Evolutionary conservation across 2,797 vertebrate species (phyloP).

Genomic region (Fratercula arctica): DNA sequence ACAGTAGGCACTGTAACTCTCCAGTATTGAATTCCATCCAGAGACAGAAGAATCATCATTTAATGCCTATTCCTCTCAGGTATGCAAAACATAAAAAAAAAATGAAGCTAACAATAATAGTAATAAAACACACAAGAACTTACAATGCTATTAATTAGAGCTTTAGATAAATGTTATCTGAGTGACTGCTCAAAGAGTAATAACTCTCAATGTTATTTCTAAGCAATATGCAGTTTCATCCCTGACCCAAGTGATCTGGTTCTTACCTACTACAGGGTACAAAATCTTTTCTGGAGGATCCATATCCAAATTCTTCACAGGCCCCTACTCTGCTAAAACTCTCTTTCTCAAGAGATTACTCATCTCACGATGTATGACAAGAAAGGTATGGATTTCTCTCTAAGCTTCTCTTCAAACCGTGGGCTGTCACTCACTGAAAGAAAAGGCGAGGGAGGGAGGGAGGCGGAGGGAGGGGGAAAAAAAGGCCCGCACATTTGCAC

Average conservation of each 20-base stretch:
- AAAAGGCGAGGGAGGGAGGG: background rate
- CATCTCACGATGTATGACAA: background rate
- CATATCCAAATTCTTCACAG: background rate
- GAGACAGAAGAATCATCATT: background rate
- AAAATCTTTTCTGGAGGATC: background rate
- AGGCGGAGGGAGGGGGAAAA: background rate
- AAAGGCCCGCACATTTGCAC: background rate
- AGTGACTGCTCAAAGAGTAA: background rate
- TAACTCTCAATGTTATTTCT: background rate
- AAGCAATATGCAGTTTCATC: background rate
- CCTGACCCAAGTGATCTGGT: background rate
- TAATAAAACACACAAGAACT: background rate
- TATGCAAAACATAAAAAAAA: background rate
- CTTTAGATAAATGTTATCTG: background rate
- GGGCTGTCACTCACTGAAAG: background rate
- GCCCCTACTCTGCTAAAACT: background rate
- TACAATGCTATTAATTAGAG: background rate
- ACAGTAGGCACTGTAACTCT: background rate
- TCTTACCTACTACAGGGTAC: background rate
- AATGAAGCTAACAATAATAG: background rate
- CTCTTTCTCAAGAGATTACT: background rate
- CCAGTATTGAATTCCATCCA: background rate
- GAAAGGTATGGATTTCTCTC: background rate
- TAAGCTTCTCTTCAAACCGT: background rate
- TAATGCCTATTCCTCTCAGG: background rate